Evolutionary conservation across 1,140 invertebrate genomes (phyloP).

Genomic region (Drosophila melanogaster): DNA sequence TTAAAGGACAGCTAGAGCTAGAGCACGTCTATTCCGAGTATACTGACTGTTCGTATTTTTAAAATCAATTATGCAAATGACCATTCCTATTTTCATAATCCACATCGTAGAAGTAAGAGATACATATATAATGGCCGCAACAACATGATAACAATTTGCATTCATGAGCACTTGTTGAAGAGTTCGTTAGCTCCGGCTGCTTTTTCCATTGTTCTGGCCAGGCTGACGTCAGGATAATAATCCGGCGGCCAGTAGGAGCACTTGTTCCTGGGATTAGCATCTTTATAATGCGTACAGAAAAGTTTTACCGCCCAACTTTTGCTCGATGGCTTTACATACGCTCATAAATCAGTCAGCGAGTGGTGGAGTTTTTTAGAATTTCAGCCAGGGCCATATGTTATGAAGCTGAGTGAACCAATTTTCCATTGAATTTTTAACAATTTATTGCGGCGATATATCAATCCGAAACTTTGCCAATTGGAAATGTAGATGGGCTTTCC

Average conservation of each 20-base stretch:
- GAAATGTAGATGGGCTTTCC: neutral
- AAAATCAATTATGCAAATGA: slow-evolving; percentile 78
- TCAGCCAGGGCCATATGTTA: slow-evolving; percentile 33
- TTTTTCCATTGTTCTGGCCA: slow-evolving; percentile 20
- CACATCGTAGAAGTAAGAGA: slow-evolving; percentile 25
- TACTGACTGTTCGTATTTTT: slow-evolving; percentile 67
- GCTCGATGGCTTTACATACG: slow-evolving; percentile 16
- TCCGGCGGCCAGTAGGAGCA: neutral
- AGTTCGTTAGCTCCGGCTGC: neutral
- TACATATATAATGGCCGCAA: slow-evolving; percentile 49
- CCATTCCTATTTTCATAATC: slow-evolving; percentile 67
- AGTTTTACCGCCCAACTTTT: slow-evolving; percentile 33
- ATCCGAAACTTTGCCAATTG: slow-evolving; percentile 35
- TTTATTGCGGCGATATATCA: slow-evolving; percentile 39
- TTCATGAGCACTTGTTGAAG: slow-evolving; percentile 37
- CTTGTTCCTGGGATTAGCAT: slow-evolving; percentile 40
- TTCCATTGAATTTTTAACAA: slow-evolving; percentile 21
- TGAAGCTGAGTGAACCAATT: slow-evolving; percentile 7
- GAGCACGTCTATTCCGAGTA: slow-evolving; percentile 11
- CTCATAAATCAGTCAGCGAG: slow-evolving; percentile 37
- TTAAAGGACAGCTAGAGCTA: slow-evolving; percentile 46
- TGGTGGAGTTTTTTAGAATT: slow-evolving; percentile 10
- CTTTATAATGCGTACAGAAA: slow-evolving; percentile 27
- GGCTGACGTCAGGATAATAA: slow-evolving; percentile 32
- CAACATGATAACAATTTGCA: slow-evolving; percentile 59